Evolutionary conservation across 2,113 vertebrate species (phyloP).

Genomic region (Mus pahari): DNA sequence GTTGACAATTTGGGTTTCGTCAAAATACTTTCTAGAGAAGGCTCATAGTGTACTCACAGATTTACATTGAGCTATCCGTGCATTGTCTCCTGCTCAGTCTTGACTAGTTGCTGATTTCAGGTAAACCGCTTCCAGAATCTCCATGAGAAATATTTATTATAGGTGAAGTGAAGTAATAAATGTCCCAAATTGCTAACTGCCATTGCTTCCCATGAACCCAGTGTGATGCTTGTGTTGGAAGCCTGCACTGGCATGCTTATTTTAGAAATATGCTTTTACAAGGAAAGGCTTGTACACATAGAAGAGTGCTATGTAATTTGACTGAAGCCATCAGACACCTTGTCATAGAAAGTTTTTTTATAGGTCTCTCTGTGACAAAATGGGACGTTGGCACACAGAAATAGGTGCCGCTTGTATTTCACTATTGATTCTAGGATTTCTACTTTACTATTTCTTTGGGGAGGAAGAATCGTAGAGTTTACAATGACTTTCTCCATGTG

Average conservation of each 20-base stretch:
- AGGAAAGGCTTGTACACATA: slow-evolving; percentile 37
- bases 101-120: slow-evolving; percentile 64
- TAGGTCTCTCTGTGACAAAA: slow-evolving; percentile 60
- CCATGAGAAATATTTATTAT: slow-evolving; percentile 52
- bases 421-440: slow-evolving; percentile 54
- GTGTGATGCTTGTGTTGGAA: slow-evolving; percentile 51
- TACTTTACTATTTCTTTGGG: background rate
- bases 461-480: background rate
- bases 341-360: slow-evolving; percentile 66
- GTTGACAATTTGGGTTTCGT: slow-evolving; percentile 53
- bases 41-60: background rate
- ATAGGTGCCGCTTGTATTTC: slow-evolving; percentile 61
- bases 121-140: slow-evolving; percentile 64
- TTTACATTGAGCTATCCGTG: slow-evolving; percentile 31
- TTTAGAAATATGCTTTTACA: slow-evolving; percentile 67
- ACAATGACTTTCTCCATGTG: background rate
- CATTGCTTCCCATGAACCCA: slow-evolving; percentile 56
- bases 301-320: slow-evolving; percentile 69
- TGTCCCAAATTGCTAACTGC: slow-evolving; percentile 39
- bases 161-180: slow-evolving; percentile 56
- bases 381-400: slow-evolving; percentile 36
- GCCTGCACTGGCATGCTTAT: slow-evolving; percentile 52
- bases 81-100: slow-evolving; percentile 31
- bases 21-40: slow-evolving; percentile 48
- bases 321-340: slow-evolving; percentile 70